These are phyloP conservation scores for Melanchra persicariae DNA, from an alignment of 2,888 invertebrate genomes.

Conservation along the genomic window DNA sequence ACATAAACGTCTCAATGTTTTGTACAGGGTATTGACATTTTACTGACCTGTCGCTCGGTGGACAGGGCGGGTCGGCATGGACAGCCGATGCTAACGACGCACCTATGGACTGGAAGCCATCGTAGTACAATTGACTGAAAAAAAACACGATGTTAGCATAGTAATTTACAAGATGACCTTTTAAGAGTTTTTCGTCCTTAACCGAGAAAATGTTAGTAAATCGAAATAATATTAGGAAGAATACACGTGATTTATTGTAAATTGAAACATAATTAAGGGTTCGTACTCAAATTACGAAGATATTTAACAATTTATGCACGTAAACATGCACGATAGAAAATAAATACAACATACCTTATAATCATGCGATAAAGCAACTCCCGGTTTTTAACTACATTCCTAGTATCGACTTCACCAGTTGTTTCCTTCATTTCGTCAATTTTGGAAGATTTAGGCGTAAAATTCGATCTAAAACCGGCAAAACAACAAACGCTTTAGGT, in stretches of 20 bases:
- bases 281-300: neutral
- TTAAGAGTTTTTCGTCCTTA: neutral
- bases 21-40: neutral
- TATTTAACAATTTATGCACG: neutral
- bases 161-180: neutral
- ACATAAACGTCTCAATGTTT: neutral
- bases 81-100: slow-evolving; percentile 95
- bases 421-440: slow-evolving; percentile 83
- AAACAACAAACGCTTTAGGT: slow-evolving; percentile 60
- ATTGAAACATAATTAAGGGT: neutral
- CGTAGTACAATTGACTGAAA: slow-evolving; percentile 98
- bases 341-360: slow-evolving; percentile 92
- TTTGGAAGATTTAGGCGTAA: slow-evolving; percentile 16
- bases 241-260: neutral
- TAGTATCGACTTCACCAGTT: slow-evolving; percentile 91
- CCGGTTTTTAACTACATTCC: slow-evolving; percentile 96
- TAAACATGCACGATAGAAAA: neutral
- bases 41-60: slow-evolving; percentile 95
- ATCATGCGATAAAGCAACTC: slow-evolving; percentile 97
- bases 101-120: slow-evolving; percentile 98
- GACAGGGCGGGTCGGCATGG: slow-evolving; percentile 98
- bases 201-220: fast-evolving
- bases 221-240: too few species aligned
- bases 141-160: neutral
- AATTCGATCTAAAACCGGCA: slow-evolving; percentile 51